Evolutionary conservation across 2,797 vertebrate species (phyloP), one percentile per base, ranked within the genome.

Genomic region (Spinus olivaceus): DNA sequence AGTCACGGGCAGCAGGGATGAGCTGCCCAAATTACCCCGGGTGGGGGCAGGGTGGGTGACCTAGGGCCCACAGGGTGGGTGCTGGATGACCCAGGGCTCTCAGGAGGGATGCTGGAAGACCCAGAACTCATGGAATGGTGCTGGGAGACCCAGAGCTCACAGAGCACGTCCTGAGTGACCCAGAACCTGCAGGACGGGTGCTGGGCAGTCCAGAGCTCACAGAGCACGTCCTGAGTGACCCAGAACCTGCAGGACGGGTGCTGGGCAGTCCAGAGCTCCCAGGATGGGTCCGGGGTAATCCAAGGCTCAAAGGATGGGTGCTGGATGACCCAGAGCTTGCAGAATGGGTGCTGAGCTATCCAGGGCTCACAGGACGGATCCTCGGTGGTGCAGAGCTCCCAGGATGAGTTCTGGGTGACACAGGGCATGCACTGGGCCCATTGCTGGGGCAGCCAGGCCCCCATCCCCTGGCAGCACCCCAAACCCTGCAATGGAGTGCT

Each of bases 271-370:
- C 51, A 54, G 51, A 20, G 49, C 10, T 50, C 21, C 16, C 21
- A 28, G 33, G 10, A 41, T 13, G 7, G 12, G 2, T 33, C 1
- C n/a, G 53, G 49, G 32, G 9, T 10, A 9, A 6, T 4, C 24
- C 51, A n/a, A 1, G 1, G 6, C 41, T 69, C 2, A 0, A 9
- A 27, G 27, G 5, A 27, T 10, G 20, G 16, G 8, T 64, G 4
- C 59, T 35, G 32, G 4, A 6, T 50, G 35, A 3, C 3, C 6
- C 76, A 46, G 3, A 1, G 21, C 42, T 35, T 12, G 0, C 17
- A 17, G 60, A 1, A 65, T 4, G 3, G 11, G 10, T 41, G 0
- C 16, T 42, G 25, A 2, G 4, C 7, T 1, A 2, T 3, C 21
- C 42, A 49, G 7, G 1, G 19, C 30, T 56, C 25, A 1, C 14